Percentiles rank a stretch among this genome's conserved stretches.
phyloP scores from a whole-genome alignment of 2,888 invertebrate genomes.

The Agrotis exclamationis region DNA sequence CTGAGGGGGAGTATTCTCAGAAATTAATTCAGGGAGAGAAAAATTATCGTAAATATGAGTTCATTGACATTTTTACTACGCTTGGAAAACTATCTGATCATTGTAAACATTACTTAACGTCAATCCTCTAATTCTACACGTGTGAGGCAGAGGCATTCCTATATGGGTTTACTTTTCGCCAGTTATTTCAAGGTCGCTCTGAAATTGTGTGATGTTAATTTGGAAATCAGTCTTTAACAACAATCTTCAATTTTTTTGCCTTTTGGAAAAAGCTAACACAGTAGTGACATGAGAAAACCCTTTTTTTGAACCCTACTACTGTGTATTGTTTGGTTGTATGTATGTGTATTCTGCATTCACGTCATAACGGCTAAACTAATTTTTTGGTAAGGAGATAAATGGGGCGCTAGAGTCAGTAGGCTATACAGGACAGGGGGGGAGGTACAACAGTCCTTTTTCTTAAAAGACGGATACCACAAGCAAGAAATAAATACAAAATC shows the following conservation, averaged over 20 bases:
- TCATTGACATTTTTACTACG: conserved; percentile 5
- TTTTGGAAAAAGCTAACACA: background rate
- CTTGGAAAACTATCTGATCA: conserved; percentile 6
- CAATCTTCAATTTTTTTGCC: background rate
- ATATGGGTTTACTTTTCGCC: background rate
- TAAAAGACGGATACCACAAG: too few relatives aligned
- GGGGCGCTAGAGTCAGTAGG: too few relatives aligned
- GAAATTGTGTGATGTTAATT: background rate
- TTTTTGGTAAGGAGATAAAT: too few relatives aligned
- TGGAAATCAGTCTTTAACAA: too few relatives aligned
- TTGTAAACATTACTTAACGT: background rate
- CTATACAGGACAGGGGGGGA: too few relatives aligned
- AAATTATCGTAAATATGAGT: conserved; percentile 28
- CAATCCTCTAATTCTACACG: background rate
- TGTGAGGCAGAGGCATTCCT: background rate
- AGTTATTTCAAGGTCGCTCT: background rate
- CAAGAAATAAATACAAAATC: too few relatives aligned
- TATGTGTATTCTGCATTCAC: too few relatives aligned
- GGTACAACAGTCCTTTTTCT: too few relatives aligned
- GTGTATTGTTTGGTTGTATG: too few relatives aligned
- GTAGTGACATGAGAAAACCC: background rate
- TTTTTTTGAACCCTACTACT: background rate
- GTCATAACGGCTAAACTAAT: too few relatives aligned
- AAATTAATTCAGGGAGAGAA: conserved; percentile 35
- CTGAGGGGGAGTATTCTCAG: conserved; percentile 61